Conservation (phyloP, 1,140 invertebrate species). For the Diorhabda elongata region DNA sequence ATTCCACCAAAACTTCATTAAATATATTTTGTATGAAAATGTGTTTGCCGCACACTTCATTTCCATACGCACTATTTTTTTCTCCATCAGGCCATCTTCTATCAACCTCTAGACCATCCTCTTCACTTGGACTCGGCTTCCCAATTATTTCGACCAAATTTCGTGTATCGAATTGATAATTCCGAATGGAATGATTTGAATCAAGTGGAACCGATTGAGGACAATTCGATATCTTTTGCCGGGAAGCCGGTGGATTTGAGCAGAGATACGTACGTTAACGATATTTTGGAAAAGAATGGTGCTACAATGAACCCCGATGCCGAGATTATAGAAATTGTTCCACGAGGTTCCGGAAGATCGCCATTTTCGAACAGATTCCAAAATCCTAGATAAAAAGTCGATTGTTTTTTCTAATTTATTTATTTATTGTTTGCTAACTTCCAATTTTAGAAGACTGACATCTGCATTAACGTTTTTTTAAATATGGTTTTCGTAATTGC, state of each 20-base stretch:
- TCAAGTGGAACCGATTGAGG: constrained; percentile 26
- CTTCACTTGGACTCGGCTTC: constrained; percentile 23
- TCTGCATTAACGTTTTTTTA: not conserved
- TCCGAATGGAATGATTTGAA: constrained; percentile 26
- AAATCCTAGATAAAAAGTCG: not conserved
- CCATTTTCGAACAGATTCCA: not conserved
- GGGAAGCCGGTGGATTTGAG: constrained; percentile 24
- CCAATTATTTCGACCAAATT: not conserved
- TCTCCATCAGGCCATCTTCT: constrained; percentile 21
- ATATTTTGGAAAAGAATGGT: constrained; percentile 28
- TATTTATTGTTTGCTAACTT: constrained; percentile 12
- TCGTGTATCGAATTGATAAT: not conserved
- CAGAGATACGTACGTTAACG: constrained; percentile 35
- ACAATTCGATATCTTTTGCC: constrained; percentile 19
- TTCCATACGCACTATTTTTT: constrained; percentile 26
- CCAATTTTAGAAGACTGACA: not conserved
- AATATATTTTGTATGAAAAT: too few relatives aligned
- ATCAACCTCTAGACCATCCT: constrained; percentile 31
- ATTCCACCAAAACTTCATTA: too few relatives aligned
- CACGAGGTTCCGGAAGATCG: not conserved
- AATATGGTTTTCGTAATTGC: not conserved
- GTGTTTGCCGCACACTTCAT: constrained; percentile 29
- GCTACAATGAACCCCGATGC: constrained; percentile 33
- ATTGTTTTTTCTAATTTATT: constrained; percentile 14
- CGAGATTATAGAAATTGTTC: constrained; percentile 10